Base-by-base conservation (phyloP, 1,140 invertebrate genomes). In the Nephotettix cincticeps region DNA sequence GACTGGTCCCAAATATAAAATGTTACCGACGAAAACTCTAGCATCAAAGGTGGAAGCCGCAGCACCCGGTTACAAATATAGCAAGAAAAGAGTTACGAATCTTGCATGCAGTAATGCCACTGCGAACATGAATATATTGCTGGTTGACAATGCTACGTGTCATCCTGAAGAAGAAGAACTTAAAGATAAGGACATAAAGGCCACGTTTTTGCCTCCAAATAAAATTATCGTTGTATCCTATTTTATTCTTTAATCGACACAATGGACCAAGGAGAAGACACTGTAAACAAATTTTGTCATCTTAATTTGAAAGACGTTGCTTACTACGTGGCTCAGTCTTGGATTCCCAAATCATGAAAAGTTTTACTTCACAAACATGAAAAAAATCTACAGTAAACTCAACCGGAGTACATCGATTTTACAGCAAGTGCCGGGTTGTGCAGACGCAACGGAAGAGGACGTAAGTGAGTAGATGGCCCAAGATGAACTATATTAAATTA, bases 91-190 rank as follows among this genome's bases (percentile, higher is more conserved):
- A 70, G 23, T 61, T 6, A 54, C 51, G 36, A 58, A 36, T 61
- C 23, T 70, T 23, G 29, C 76, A 17, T 78, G 75, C 67, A 71
- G 63, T 47, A 81, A 77, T 74, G 71, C 68, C 28, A 70, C 70
- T 51, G 76, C 77, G 47, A 75, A 73, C 45, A 71, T 76, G 71
- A 78, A 77, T 64, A 58, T 83, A 56, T 74, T 82, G 14, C 67
- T 82, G 74, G 69, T 82, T 28, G 78, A 83, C 71, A 81, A 82
- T 75, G 76, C 76, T 32, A 65, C 74, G 17, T 68, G 71, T 13
- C 76, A 79, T 74, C 76, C 76, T 68, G 65, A 68, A 13, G 32
- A 43, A 25, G 9, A 65, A 51, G 21, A 63, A 56, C 43, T 74
- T 4, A 61, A 11, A 36, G 30, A 45, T 64, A 69, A 58, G 3